phyloP scores from a whole-genome alignment of 1,140 invertebrate genomes.

The Sweltsa coloradensis region DNA sequence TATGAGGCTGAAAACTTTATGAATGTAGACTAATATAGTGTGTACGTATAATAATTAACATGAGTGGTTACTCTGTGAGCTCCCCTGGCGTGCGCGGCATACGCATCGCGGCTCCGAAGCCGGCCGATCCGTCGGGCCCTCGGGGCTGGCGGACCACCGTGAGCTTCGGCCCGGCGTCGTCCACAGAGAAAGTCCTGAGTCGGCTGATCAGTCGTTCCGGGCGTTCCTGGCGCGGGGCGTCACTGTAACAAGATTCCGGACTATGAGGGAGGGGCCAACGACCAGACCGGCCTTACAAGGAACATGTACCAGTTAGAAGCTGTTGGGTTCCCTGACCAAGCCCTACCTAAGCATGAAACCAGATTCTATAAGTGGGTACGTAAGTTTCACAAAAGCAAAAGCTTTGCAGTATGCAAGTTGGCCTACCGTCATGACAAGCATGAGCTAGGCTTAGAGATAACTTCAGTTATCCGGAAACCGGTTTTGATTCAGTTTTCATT shows the following conservation, averaged over 20 bases:
- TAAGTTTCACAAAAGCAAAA: too few relatives aligned
- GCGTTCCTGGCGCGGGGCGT: conserved; percentile 41
- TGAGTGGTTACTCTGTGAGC: conserved; percentile 34
- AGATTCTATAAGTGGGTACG: too few relatives aligned
- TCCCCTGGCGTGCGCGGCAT: conserved; percentile 34
- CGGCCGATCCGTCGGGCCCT: conserved; percentile 78
- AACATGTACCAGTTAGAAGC: too few relatives aligned
- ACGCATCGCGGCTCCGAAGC: conserved; percentile 51
- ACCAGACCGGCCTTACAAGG: too few relatives aligned
- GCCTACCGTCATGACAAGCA: too few relatives aligned
- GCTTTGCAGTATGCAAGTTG: too few relatives aligned
- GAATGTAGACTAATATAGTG: background rate
- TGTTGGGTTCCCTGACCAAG: too few relatives aligned
- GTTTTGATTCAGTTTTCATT: too few relatives aligned
- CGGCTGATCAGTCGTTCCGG: conserved; percentile 83
- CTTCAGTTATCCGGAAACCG: too few relatives aligned
- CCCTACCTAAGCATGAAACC: too few relatives aligned
- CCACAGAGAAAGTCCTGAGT: conserved; percentile 70
- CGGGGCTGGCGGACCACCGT: conserved; percentile 73
- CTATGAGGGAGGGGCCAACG: too few relatives aligned
- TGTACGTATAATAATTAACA: background rate
- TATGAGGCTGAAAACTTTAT: background rate
- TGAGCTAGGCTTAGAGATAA: too few relatives aligned
- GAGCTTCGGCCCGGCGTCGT: conserved; percentile 66
- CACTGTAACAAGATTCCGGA: conserved; percentile 36